phyloP scores from a whole-genome alignment of 2,113 vertebrate genomes.

The Notarius quadriscutis region DNA sequence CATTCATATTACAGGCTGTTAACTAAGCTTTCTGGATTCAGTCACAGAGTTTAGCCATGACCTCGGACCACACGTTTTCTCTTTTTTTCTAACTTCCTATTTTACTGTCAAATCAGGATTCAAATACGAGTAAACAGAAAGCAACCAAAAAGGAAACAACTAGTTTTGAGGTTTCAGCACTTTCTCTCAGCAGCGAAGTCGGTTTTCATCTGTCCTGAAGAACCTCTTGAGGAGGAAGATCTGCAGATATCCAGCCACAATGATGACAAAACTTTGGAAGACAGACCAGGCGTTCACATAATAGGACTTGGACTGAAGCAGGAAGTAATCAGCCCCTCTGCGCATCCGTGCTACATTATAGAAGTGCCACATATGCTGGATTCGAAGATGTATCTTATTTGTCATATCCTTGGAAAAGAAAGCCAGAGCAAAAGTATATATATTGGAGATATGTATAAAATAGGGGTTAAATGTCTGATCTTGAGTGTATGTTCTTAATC shows the following conservation, averaged over 20 bases:
- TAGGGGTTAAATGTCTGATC: not conserved
- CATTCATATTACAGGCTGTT: not conserved
- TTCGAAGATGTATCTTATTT: constrained; percentile 14
- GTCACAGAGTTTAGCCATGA: not conserved
- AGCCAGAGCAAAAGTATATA: not conserved
- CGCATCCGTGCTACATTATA: constrained; percentile 86
- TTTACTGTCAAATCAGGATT: not conserved
- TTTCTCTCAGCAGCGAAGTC: constrained; percentile 77
- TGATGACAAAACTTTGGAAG: constrained; percentile 80
- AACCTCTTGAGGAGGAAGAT: constrained; percentile 86
- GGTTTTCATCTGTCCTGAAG: constrained; percentile 69
- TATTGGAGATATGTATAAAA: not conserved
- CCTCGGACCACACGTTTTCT: not conserved
- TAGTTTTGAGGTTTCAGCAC: not conserved
- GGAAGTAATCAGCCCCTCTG: constrained; percentile 77
- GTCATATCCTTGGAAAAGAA: constrained; percentile 62
- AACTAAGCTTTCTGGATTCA: not conserved
- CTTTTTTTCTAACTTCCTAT: not conserved
- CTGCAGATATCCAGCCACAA: constrained; percentile 85
- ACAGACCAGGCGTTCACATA: constrained; percentile 87
- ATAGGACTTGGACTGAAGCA: constrained; percentile 80
- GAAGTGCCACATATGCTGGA: constrained; percentile 84
- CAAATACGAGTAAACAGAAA: constrained; percentile 6
- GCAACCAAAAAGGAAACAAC: not conserved
- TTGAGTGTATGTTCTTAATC: not conserved